phyloP scores from a whole-genome alignment of 2,797 vertebrate species.

The Acanthopagrus latus region DNA sequence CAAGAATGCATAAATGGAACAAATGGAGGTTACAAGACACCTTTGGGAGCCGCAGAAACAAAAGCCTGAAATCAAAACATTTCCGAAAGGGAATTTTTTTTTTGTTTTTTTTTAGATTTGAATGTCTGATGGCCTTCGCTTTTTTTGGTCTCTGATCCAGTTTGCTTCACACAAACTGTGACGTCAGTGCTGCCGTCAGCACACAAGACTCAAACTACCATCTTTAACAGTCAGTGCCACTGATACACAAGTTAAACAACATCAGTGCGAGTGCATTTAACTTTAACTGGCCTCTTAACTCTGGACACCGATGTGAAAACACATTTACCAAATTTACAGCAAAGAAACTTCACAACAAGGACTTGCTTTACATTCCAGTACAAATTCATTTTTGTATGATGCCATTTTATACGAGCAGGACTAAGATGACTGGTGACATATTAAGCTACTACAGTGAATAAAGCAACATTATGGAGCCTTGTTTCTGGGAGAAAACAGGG shows the following conservation, averaged over 20 bases:
- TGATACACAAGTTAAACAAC: background rate
- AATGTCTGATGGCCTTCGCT: slow-evolving; percentile 1
- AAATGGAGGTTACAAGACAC: background rate
- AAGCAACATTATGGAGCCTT: no score
- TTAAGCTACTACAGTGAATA: no score
- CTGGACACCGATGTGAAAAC: background rate
- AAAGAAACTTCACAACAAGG: background rate
- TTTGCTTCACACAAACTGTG: slow-evolving; percentile 1
- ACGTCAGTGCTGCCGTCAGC: background rate
- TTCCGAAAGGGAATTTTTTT: background rate
- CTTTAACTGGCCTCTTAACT: slow-evolving; percentile 4
- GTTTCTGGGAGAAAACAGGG: no score
- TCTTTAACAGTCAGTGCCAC: background rate
- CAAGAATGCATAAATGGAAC: background rate
- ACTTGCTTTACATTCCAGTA: background rate
- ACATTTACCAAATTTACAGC: background rate
- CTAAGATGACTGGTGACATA: background rate
- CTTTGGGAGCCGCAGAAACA: slow-evolving; percentile 30
- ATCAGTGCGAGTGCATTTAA: background rate
- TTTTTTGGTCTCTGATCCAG: slow-evolving; percentile 17
- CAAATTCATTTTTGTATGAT: background rate
- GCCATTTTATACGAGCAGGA: background rate
- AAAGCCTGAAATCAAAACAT: slow-evolving; percentile 30
- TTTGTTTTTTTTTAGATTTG: background rate
- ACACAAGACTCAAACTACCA: background rate